phyloP scores from a whole-genome alignment of 2,113 vertebrate genomes.

The Ammodytes marinus region DNA sequence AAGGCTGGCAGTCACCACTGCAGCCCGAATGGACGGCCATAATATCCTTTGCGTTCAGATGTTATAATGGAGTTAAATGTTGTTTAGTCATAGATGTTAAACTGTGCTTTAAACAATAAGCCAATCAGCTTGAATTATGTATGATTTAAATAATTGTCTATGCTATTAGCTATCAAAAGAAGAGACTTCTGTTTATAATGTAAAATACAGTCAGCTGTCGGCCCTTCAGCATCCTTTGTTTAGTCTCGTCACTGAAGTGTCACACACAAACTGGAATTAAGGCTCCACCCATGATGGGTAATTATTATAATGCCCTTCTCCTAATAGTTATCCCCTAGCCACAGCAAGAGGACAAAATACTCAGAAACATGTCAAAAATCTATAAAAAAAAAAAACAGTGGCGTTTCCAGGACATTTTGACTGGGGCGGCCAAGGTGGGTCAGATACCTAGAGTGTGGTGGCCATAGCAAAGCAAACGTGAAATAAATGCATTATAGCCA shows the following conservation, averaged over 20 bases:
- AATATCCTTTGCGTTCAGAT: neutral
- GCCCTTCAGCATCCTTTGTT: constrained; percentile 13
- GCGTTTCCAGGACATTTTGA: too few species aligned
- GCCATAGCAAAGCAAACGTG: too few species aligned
- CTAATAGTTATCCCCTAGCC: neutral
- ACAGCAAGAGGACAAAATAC: neutral
- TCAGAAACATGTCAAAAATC: too few species aligned
- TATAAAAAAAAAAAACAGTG: too few species aligned
- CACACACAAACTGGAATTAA: neutral
- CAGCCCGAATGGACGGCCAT: neutral
- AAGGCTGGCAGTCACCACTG: neutral
- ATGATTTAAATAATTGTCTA: neutral
- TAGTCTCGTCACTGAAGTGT: neutral
- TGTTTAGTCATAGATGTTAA: neutral
- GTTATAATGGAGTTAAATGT: too few species aligned
- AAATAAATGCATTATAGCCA: too few species aligned
- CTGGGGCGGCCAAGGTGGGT: too few species aligned
- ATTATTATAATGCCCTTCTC: constrained; percentile 9
- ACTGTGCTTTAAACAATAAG: neutral
- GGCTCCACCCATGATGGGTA: constrained; percentile 2
- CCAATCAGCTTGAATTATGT: too few species aligned
- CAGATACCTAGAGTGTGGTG: too few species aligned
- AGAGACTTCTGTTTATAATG: neutral
- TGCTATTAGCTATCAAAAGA: neutral
- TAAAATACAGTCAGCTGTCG: neutral